Conservation (phyloP, 2,888 invertebrate genomes). For the Dyspetes luteomarginatus region DNA sequence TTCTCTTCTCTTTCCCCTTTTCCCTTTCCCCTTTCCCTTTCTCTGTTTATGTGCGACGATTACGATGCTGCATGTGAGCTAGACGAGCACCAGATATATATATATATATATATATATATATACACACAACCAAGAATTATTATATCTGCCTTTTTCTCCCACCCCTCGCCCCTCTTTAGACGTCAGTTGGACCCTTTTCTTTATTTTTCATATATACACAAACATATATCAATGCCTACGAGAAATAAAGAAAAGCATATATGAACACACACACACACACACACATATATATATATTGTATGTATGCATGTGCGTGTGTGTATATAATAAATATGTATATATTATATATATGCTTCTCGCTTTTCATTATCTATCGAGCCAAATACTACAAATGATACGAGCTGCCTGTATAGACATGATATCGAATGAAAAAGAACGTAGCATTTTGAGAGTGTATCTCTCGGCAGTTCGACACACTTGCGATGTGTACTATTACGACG, state of each 20-base stretch:
- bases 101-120: neutral
- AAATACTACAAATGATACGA: constrained; percentile 41
- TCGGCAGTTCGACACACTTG: constrained; percentile 37
- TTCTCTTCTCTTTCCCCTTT: constrained; percentile 6
- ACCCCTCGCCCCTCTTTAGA: neutral
- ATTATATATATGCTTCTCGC: neutral
- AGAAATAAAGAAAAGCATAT: neutral
- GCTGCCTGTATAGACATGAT: constrained; percentile 36
- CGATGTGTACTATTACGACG: constrained; percentile 34
- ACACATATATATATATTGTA: neutral
- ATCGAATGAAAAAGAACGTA: constrained; percentile 22
- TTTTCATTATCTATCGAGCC: constrained; percentile 42
- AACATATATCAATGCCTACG: neutral
- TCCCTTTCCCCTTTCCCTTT: neutral
- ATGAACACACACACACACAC: too few species aligned
- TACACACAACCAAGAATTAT: neutral
- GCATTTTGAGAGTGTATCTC: constrained; percentile 38
- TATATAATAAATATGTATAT: neutral
- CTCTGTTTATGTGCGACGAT: constrained; percentile 32
- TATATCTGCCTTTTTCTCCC: constrained; percentile 11
- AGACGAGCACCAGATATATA: neutral
- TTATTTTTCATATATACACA: neutral
- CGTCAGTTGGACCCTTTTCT: constrained; percentile 15
- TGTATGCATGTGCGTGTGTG: neutral
- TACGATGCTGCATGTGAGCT: constrained; percentile 22